phyloP scores from a whole-genome alignment of 2,888 invertebrate genomes.

The Andrena haemorrhoa region DNA sequence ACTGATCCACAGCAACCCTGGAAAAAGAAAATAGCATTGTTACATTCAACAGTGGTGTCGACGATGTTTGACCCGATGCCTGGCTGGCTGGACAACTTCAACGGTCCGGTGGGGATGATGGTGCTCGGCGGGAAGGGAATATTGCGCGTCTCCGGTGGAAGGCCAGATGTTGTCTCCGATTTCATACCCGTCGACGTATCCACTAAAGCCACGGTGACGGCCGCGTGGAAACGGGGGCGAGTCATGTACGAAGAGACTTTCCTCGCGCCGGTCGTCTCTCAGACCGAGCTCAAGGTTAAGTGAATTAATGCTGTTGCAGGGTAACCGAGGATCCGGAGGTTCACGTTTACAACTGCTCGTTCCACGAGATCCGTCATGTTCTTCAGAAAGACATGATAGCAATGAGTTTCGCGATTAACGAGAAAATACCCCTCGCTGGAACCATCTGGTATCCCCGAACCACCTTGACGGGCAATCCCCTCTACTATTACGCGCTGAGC shows the following conservation, averaged over 20 bases:
- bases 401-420: slow-evolving; percentile 86
- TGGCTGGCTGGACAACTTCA: slow-evolving; percentile 97
- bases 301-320: slow-evolving; percentile 58
- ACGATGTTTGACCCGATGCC: slow-evolving; percentile 88
- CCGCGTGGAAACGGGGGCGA: slow-evolving; percentile 89
- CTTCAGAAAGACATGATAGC: slow-evolving; percentile 88
- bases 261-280: neutral
- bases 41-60: slow-evolving; percentile 86
- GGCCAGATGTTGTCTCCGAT: slow-evolving; percentile 88
- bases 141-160: slow-evolving; percentile 89
- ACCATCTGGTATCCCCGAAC: slow-evolving; percentile 90
- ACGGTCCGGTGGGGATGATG: slow-evolving; percentile 93
- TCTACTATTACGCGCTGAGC: slow-evolving; percentile 89
- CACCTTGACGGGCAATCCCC: slow-evolving; percentile 87
- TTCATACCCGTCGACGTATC: slow-evolving; percentile 93
- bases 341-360: slow-evolving; percentile 93
- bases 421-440: slow-evolving; percentile 89
- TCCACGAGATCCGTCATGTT: slow-evolving; percentile 89
- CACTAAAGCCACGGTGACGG: slow-evolving; percentile 90
- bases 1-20: no score
- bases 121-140: slow-evolving; percentile 92
- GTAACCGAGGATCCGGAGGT: slow-evolving; percentile 81
- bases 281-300: neutral
- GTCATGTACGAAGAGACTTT: slow-evolving; percentile 82
- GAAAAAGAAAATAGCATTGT: neutral